Evolutionary conservation across 2,797 vertebrate species (phyloP), one percentile per base, ranked within the genome.

Genomic region (Eulemur coronatus): DNA sequence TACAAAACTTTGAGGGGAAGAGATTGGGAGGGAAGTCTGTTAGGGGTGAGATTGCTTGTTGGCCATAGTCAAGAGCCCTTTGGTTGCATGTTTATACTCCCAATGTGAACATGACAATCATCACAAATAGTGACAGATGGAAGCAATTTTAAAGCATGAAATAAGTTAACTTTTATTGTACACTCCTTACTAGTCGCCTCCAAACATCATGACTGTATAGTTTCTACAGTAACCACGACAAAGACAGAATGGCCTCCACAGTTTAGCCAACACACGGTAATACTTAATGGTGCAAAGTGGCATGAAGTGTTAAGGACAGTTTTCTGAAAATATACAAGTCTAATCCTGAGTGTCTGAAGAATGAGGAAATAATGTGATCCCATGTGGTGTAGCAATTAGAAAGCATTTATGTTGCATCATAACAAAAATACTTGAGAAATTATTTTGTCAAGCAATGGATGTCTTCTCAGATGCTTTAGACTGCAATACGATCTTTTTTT

Each of bases 141-240:
- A 95, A 97, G 89, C 75, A 87, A 96, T 89, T 80, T 85, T 73
- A 65, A 92, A 33, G 30, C 22, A 84, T 20, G 75, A 69, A 94
- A 82, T 41, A 69, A 90, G 30, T 61, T 72, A 79, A 75, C 87
- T 93, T 93, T 84, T 76, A 96, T 65, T 79, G 33, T 72, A 61
- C 26, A 55, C 22, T 79, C 33, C 79, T 85, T 92, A 61, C n/a
- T 52, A 33, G 35, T 89, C 46, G 89, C 50, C 75, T 95, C 26
- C 84, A 72, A 59, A 89, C 28, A 84, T 15, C 26, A 30, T 69
- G 81, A 55, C 88, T 52, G 52, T 72, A 38, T 22, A 30, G 81
- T 96, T 92, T 94, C 97, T 84, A 67, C 67, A 75, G 97, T 38
- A 94, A 96, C 94, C 35, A 92, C 15, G 63, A 89, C 67, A 89